phyloP scores from a whole-genome alignment of 2,888 invertebrate genomes.

The Drosophila borborema region DNA sequence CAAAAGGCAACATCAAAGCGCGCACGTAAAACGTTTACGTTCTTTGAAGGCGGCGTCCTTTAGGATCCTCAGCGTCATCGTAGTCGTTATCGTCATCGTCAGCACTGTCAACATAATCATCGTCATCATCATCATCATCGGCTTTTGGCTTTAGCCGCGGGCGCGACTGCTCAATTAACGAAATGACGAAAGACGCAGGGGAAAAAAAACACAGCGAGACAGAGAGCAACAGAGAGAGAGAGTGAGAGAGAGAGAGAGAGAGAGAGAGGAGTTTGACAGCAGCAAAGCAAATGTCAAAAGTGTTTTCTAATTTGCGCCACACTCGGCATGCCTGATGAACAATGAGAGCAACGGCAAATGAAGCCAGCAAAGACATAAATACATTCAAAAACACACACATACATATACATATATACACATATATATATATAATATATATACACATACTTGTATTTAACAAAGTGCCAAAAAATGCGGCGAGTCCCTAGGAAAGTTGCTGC shows the following conservation, averaged over 20 bases:
- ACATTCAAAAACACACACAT: background rate
- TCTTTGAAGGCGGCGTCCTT: constrained; percentile 42
- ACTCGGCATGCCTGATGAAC: constrained; percentile 42
- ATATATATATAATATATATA: background rate
- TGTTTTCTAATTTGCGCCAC: constrained; percentile 76
- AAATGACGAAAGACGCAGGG: constrained; percentile 53
- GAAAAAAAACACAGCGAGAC: background rate
- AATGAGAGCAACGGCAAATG: constrained; percentile 47
- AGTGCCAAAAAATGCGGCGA: constrained; percentile 61
- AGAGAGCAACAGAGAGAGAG: background rate
- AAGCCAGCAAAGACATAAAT: constrained; percentile 43
- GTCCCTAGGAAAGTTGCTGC: constrained; percentile 30
- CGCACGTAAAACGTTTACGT: constrained; percentile 49
- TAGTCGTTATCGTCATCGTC: constrained; percentile 16
- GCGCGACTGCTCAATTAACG: constrained; percentile 72
- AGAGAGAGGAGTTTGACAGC: constrained; percentile 17
- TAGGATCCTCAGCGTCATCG: constrained; percentile 39
- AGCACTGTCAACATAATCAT: constrained; percentile 6
- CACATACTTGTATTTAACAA: constrained; percentile 75
- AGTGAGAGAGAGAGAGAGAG: background rate
- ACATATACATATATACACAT: background rate
- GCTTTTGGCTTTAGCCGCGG: constrained; percentile 56
- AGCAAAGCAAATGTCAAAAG: constrained; percentile 72
- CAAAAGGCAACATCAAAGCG: constrained; percentile 54
- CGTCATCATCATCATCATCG: constrained; percentile 11